Evolutionary conservation across 1,140 invertebrate genomes (phyloP), one percentile per base, ranked within the genome.

Genomic region (Zaprionus camerounensis): DNA sequence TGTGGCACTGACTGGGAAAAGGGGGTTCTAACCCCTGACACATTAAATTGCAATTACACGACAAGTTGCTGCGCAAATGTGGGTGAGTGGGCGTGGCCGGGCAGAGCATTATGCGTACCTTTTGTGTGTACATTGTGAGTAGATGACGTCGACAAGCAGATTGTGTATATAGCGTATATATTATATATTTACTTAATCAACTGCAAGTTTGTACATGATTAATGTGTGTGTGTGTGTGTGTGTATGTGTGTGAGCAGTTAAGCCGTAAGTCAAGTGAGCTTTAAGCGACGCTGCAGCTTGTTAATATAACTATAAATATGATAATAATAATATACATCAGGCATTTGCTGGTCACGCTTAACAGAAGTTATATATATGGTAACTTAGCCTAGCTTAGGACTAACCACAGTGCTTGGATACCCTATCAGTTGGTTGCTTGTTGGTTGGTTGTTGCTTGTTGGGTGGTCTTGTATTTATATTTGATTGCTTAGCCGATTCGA

Each of bases 11-110:
- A 13, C 3, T 15, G 38, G 13, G 12, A 6, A 15, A 51, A 5
- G 44, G 44, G 26, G 38, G 9, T 11, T 26, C 20, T 34, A 87
- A 87, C 84, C 80, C 83, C 78, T 83, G 44, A 81, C 75, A 72
- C 84, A 87, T 87, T 87, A 87, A 87, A 84, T 90, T 88, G 81
- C 78, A 88, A 87, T 87, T 84, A 84, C 81, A 88, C 49, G 84
- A 78, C 77, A 87, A 88, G 57, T 65, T 78, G 66, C 71, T 76
- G 75, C 58, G 81, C 84, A 88, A 87, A 87, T 59, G 73, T 78
- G 81, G 77, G 81, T 71, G 66, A 87, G 88, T 59, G 77, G 81
- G 81, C 81, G 81, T 71, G 70, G 51, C 38, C 59, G 59, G 81
- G 71, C 62, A 55, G 80, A 65, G 82, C 76, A 83, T 76, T 71